Percentiles rank a stretch among this genome's conserved stretches.
Conservation (phyloP, 1,140 invertebrate genomes). For the Camponotus floridanus region DNA sequence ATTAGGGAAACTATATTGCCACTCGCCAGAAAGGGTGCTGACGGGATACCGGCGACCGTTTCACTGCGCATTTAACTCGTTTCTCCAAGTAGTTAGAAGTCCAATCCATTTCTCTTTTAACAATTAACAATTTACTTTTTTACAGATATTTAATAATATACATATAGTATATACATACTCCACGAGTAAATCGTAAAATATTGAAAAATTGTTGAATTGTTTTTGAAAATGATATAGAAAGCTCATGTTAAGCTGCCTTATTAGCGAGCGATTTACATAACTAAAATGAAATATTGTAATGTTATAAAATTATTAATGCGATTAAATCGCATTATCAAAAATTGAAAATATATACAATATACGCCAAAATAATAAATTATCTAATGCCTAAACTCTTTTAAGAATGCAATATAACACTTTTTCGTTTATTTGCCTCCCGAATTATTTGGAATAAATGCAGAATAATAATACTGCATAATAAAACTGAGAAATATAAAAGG, state of each 20-base stretch:
- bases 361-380: not conserved
- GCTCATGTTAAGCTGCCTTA: not conserved
- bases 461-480: not conserved
- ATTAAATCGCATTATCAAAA: not conserved
- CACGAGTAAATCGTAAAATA: not conserved
- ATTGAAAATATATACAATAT: not conserved
- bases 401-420: not conserved
- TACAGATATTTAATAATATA: conserved; percentile 16
- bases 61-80: conserved; percentile 35
- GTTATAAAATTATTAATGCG: not conserved
- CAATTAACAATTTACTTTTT: not conserved
- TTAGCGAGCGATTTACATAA: not conserved
- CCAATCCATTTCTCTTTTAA: not conserved
- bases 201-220: not conserved
- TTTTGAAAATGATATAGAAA: not conserved
- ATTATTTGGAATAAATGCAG: not conserved
- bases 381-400: not conserved
- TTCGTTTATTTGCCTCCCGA: not conserved
- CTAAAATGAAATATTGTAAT: not conserved
- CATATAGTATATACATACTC: no score
- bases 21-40: conserved; percentile 70
- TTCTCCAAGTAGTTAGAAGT: conserved; percentile 28
- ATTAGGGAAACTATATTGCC: conserved; percentile 86
- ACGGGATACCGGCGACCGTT: conserved; percentile 17
- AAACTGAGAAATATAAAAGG: not conserved